Conservation (phyloP, 2,797 vertebrate species). For the Malurus splendens region DNA sequence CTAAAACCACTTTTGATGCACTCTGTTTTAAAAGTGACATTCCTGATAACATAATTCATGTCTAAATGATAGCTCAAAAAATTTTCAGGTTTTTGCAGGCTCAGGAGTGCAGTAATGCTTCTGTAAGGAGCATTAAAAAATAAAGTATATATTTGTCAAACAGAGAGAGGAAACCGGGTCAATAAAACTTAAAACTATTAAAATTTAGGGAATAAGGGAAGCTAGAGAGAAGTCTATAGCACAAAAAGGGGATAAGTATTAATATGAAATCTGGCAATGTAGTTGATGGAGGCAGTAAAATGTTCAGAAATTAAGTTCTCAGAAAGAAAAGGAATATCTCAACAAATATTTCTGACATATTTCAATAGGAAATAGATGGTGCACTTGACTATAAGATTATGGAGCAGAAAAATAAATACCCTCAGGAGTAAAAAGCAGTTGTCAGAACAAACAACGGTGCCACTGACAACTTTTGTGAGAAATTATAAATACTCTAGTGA, state of each 20-base stretch:
- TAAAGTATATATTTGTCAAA: neutral
- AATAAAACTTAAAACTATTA: neutral
- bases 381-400: neutral
- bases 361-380: neutral
- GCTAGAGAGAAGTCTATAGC: neutral
- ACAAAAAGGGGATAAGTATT: neutral
- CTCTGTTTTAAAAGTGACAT: neutral
- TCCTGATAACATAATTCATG: neutral
- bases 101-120: neutral
- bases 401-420: neutral
- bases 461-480: neutral
- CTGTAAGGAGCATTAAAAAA: neutral
- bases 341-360: neutral
- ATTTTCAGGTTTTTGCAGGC: neutral
- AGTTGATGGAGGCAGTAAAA: neutral
- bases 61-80: neutral
- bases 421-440: neutral
- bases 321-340: neutral
- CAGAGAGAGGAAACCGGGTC: neutral
- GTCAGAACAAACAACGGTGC: neutral
- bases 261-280: neutral
- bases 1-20: neutral
- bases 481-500: neutral
- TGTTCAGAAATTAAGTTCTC: neutral
- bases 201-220: neutral